These are phyloP conservation scores for Nannoperca australis DNA, from an alignment of 2,797 vertebrate genomes.

Conservation along the genomic window DNA sequence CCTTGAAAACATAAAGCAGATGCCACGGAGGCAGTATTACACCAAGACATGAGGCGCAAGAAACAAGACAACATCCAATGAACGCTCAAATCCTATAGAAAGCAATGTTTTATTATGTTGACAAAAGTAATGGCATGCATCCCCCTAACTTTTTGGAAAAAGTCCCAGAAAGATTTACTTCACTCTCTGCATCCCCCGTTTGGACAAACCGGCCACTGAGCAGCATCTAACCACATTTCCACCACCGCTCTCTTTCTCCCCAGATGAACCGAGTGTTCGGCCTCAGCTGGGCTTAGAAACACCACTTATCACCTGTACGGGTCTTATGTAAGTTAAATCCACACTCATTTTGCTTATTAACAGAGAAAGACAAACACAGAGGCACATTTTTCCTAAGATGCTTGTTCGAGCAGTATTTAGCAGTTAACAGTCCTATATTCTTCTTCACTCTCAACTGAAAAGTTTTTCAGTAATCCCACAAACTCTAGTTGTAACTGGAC, in stretches of 20 bases:
- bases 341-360: neutral
- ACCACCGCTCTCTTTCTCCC: conserved; percentile 1
- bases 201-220: neutral
- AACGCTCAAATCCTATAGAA: neutral
- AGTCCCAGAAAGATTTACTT: neutral
- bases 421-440: neutral
- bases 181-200: neutral
- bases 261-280: conserved; percentile 12
- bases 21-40: conserved; percentile 16
- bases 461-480: neutral
- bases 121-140: neutral
- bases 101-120: neutral
- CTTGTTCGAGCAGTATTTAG: neutral
- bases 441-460: neutral
- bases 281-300: neutral
- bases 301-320: neutral
- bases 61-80: neutral
- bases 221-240: neutral
- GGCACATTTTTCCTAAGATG: neutral
- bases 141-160: neutral
- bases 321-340: neutral
- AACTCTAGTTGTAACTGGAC: neutral
- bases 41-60: conserved; percentile 11
- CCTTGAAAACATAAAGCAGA: conserved; percentile 36
- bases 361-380: conserved; percentile 14